Percentiles rank a stretch among this genome's conserved stretches.
These are phyloP conservation scores for Chionoecetes opilio DNA, from an alignment of 1,140 invertebrate species.

Conservation along the genomic window DNA sequence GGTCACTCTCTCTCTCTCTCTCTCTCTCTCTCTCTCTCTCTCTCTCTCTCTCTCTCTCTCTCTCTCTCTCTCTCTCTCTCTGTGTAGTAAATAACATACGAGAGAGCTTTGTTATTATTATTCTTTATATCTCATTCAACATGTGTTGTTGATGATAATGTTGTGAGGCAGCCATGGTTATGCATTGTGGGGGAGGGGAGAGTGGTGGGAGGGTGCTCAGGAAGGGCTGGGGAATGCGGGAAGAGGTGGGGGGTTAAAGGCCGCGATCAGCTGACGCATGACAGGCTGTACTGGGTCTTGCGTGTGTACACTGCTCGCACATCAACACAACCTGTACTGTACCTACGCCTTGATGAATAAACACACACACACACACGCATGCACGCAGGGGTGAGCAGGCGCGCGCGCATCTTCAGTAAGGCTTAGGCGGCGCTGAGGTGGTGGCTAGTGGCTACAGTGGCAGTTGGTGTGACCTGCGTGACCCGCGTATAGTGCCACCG, in stretches of 20 bases:
- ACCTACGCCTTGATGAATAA: too few relatives aligned
- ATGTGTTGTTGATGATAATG: conserved; percentile 1
- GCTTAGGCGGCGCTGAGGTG: background rate
- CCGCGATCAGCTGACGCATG: background rate
- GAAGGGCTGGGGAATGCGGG: background rate
- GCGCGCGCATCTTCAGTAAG: background rate
- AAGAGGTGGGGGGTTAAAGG: background rate
- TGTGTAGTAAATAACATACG: background rate
- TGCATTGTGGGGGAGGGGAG: background rate
- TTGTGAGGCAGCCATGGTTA: background rate
- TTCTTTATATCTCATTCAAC: background rate
- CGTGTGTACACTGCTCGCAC: conserved; percentile 16
- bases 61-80: conserved; percentile 17
- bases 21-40: conserved; percentile 54
- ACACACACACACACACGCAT: conserved; percentile 30
- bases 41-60: conserved; percentile 41
- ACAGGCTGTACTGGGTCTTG: background rate
- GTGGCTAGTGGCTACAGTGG: background rate
- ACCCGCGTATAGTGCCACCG: conserved; percentile 23
- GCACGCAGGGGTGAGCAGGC: background rate
- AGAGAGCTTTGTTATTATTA: background rate
- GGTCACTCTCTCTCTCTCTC: conserved; percentile 44
- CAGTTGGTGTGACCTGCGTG: conserved; percentile 3
- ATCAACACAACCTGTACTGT: background rate
- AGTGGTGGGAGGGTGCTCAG: background rate